Conservation (phyloP, 2,888 invertebrate genomes). For the Drosophila sordidula region DNA sequence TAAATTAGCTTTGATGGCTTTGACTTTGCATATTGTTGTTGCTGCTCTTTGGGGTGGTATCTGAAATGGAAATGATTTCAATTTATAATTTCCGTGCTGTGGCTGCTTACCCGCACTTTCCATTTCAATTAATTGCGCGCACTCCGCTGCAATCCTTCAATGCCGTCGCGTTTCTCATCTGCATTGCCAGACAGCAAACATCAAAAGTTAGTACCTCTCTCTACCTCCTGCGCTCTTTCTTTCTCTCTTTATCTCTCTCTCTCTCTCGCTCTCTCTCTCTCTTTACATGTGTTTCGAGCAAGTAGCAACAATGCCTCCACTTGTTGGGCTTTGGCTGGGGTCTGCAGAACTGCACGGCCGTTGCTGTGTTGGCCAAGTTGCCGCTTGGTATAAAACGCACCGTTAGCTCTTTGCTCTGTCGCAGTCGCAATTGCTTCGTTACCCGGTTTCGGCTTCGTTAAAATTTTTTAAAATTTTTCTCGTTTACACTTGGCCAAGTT, state of each 20-base stretch:
- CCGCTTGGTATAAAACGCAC: constrained; percentile 64
- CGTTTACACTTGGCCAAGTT: constrained; percentile 4
- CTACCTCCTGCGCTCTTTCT: neutral
- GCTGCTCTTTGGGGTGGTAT: constrained; percentile 26
- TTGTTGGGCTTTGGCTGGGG: constrained; percentile 38
- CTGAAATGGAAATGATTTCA: constrained; percentile 73
- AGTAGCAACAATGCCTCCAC: constrained; percentile 54
- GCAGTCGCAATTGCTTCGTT: constrained; percentile 68
- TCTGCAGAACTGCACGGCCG: constrained; percentile 54
- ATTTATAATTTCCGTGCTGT: constrained; percentile 54
- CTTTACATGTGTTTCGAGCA: constrained; percentile 1
- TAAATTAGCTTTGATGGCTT: constrained; percentile 68
- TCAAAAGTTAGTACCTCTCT: neutral
- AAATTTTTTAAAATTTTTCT: constrained; percentile 5
- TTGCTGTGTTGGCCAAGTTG: constrained; percentile 43
- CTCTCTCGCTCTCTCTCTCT: neutral
- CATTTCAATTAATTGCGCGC: constrained; percentile 75
- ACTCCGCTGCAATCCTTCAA: constrained; percentile 49
- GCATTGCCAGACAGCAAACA: constrained; percentile 22
- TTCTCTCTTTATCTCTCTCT: constrained; percentile 9
- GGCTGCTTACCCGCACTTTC: constrained; percentile 56
- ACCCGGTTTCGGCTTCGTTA: constrained; percentile 51
- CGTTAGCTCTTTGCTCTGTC: constrained; percentile 60
- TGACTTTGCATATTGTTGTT: constrained; percentile 31
- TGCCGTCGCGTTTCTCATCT: constrained; percentile 34